phyloP scores from a whole-genome alignment of 2,888 invertebrate genomes.

The Parnassius glacialis region DNA sequence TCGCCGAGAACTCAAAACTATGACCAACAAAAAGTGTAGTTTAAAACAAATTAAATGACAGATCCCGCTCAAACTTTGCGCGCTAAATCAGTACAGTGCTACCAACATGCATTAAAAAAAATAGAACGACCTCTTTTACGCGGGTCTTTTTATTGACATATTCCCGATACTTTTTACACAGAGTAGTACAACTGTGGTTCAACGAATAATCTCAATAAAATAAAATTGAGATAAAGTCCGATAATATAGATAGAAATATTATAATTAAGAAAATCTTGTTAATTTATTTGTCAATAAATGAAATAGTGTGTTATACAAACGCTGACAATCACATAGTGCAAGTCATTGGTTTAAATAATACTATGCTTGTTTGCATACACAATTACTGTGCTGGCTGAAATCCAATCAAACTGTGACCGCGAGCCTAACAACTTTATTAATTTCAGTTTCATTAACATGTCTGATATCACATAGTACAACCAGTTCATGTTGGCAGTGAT shows the following conservation, averaged over 20 bases:
- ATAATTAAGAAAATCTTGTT: too few species aligned
- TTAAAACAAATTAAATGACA: too few species aligned
- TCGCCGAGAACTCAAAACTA: too few species aligned
- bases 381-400: conserved; percentile 21
- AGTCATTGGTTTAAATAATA: conserved; percentile 23
- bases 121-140: too few species aligned
- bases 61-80: too few species aligned
- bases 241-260: not conserved
- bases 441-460: conserved; percentile 20
- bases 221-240: not conserved
- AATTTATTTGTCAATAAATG: not conserved
- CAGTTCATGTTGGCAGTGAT: too few species aligned
- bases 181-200: too few species aligned
- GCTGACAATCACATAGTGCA: conserved; percentile 25
- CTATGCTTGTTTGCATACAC: conserved; percentile 23
- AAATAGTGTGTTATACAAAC: conserved; percentile 12
- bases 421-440: conserved; percentile 21
- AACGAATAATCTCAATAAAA: not conserved
- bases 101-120: too few species aligned
- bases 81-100: too few species aligned
- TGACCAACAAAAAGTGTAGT: too few species aligned
- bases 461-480: not conserved
- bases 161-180: too few species aligned
- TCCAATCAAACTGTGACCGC: conserved; percentile 25
- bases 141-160: too few species aligned